Base-by-base conservation (phyloP, 2,113 vertebrate genomes). In the Tyrannus savana region DNA sequence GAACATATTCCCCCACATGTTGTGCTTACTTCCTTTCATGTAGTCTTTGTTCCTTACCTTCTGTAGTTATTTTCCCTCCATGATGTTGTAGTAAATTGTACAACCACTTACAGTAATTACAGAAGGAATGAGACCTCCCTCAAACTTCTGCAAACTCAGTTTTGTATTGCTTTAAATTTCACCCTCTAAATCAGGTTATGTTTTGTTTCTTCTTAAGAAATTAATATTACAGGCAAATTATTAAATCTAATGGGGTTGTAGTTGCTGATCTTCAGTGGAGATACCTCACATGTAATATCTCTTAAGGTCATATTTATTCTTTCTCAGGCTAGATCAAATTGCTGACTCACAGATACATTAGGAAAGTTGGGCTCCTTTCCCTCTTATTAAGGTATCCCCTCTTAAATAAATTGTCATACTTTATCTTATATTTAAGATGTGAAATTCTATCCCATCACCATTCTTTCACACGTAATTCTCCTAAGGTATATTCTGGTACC, bases 1-100 rank as follows among this genome's bases (percentile, higher is more conserved):
- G 4, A 8, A 58, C 2, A 0, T 17, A 27, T 35, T 90, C 46
- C 49, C 11, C 33, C 0, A 0, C 8, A 16, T 6, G 9, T 30
- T 35, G 27, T 31, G 18, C 3, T 58, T 42, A 35, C 33, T 72
- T 59, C 2, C 14, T 72, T 14, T 68, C 31, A 67, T 30, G 28
- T 11, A 59, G 62, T 27, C 27, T 50, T 85, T 79, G 10, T 52
- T 79, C 33, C 22, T 78, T 59, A 41, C 17, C 12, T 82, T 35
- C 10, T 7, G 6, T 4, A 44, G 22, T 25, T 79, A 8, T 72
- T 63, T 82, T 30, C 24, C 12, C 14, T 90, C 22, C n/a, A 24
- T 7, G 4, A 6, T 52, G 2, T 35, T 24, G n/a, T 35, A 59
- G n/a, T 59, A 14, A 22, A 8, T 59, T 35, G 33, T 37, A 13